Conservation (phyloP, 2,888 invertebrate species). For the Drosophila gaucha region DNA sequence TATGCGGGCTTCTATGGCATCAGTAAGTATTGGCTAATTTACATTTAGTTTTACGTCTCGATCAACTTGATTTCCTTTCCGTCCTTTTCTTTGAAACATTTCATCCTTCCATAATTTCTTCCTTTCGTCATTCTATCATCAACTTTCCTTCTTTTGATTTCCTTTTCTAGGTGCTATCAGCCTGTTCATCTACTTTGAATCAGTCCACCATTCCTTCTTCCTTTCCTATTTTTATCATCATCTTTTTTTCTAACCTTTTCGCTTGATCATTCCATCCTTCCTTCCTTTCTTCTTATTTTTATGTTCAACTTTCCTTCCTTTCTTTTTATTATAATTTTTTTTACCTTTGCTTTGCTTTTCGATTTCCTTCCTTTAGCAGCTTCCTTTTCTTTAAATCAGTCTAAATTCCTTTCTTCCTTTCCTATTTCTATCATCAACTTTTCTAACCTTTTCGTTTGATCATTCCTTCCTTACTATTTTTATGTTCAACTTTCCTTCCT, state of each 20-base stretch:
- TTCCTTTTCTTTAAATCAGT: no score
- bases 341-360: background rate
- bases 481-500: background rate
- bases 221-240: background rate
- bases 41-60: background rate
- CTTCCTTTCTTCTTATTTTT: no score
- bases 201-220: no score
- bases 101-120: no score
- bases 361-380: no score
- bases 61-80: background rate
- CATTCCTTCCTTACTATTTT: no score
- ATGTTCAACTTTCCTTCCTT: background rate
- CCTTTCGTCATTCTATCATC: background rate
- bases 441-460: no score
- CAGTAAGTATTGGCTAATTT: slow-evolving; percentile 87
- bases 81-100: background rate
- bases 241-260: no score
- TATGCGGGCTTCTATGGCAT: slow-evolving; percentile 94
- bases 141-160: background rate
- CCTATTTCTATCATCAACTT: background rate
- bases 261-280: no score
- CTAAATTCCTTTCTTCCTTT: no score
- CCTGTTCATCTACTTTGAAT: no score
- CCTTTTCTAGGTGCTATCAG: no score
- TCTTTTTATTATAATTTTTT: background rate